Conservation (phyloP, 2,888 invertebrate genomes). For the Notodonta ziczac region DNA sequence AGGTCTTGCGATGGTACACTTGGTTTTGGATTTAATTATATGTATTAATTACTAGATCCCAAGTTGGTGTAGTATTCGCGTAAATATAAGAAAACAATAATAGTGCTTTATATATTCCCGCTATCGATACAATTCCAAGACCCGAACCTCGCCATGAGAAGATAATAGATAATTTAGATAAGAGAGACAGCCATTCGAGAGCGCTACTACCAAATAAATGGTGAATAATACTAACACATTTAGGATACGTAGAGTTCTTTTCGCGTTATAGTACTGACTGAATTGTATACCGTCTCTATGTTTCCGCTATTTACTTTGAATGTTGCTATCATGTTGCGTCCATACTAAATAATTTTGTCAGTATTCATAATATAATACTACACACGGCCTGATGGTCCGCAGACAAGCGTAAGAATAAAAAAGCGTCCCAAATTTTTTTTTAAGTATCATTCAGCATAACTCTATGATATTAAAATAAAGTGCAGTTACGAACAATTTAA, state of each 20-base stretch:
- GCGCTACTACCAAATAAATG: constrained; percentile 56
- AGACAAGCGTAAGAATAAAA: too few species aligned
- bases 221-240: constrained; percentile 60
- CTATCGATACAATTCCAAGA: constrained; percentile 52
- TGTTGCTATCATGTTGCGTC: constrained; percentile 27
- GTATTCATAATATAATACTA: too few species aligned
- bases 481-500: too few species aligned
- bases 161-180: constrained; percentile 76
- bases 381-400: too few species aligned
- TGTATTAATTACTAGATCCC: too few species aligned
- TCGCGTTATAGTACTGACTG: constrained; percentile 16
- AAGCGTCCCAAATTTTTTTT: too few species aligned
- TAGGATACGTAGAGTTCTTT: constrained; percentile 30
- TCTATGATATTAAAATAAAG: too few species aligned
- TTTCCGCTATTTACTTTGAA: constrained; percentile 54
- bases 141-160: constrained; percentile 47
- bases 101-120: constrained; percentile 45
- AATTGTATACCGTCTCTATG: constrained; percentile 45
- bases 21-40: too few species aligned
- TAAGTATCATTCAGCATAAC: too few species aligned
- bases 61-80: too few species aligned
- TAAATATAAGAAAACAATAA: constrained; percentile 37
- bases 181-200: constrained; percentile 64
- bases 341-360: background rate
- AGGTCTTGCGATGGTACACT: too few species aligned